Percentiles rank a stretch among this genome's conserved stretches.
Conservation (phyloP, 2,113 vertebrate species). For the Saimiri boliviensis region DNA sequence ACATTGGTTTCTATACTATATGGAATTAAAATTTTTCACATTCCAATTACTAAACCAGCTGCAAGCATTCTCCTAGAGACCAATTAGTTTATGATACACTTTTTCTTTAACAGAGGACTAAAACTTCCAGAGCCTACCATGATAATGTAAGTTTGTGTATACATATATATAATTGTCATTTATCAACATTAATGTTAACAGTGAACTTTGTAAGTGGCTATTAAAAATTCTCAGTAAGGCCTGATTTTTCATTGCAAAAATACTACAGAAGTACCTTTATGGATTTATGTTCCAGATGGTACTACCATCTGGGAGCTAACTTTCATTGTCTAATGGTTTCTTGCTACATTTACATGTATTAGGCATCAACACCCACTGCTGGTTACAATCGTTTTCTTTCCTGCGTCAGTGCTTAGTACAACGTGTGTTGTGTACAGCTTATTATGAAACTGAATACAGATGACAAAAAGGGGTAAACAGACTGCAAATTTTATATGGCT, state of each 20-base stretch:
- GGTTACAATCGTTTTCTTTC: slow-evolving; percentile 40
- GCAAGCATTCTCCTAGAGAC: slow-evolving; percentile 48
- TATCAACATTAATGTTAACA: slow-evolving; percentile 73
- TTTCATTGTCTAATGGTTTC: slow-evolving; percentile 75
- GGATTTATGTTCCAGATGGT: slow-evolving; percentile 79
- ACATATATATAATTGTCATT: slow-evolving; percentile 64
- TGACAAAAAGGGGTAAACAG: slow-evolving; percentile 18
- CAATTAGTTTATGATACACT: slow-evolving; percentile 54
- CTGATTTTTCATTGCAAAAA: slow-evolving; percentile 71
- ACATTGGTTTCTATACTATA: slow-evolving; percentile 26
- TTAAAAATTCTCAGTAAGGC: slow-evolving; percentile 71
- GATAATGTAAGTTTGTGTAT: slow-evolving; percentile 55
- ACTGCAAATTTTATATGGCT: slow-evolving; percentile 8
- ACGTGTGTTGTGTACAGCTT: slow-evolving; percentile 27
- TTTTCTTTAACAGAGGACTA: slow-evolving; percentile 3
- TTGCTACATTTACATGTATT: slow-evolving; percentile 76
- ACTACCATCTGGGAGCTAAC: slow-evolving; percentile 74
- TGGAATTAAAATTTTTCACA: slow-evolving; percentile 60
- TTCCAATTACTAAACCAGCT: slow-evolving; percentile 37
- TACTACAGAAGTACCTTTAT: slow-evolving; percentile 73
- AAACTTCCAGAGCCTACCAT: slow-evolving; percentile 19
- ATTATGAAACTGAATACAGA: slow-evolving; percentile 56
- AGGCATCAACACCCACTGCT: slow-evolving; percentile 69
- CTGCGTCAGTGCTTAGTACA: slow-evolving; percentile 39
- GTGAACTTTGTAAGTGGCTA: slow-evolving; percentile 72